These are phyloP conservation scores for Myiopsitta monachus DNA, from an alignment of 2,113 vertebrate genomes.

Conservation along the genomic window DNA sequence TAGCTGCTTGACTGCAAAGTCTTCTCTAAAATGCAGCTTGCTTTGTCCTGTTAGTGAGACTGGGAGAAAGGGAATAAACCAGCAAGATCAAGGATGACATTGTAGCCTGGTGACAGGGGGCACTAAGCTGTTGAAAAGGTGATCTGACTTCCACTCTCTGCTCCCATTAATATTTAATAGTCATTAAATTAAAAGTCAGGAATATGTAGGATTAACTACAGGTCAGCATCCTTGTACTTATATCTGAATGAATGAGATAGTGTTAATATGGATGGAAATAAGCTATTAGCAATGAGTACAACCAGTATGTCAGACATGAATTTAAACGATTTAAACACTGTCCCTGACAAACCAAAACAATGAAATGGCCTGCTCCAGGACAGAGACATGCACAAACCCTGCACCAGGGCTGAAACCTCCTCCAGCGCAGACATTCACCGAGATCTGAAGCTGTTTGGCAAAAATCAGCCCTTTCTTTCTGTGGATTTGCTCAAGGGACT, in stretches of 20 bases:
- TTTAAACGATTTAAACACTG: background rate
- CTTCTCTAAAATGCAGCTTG: background rate
- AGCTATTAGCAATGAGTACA: background rate
- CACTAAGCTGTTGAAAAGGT: constrained; percentile 55
- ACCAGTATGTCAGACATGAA: background rate
- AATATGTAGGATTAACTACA: constrained; percentile 51
- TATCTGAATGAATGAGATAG: constrained; percentile 23
- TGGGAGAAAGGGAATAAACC: constrained; percentile 20
- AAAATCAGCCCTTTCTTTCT: background rate
- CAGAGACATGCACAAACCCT: background rate
- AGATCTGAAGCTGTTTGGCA: background rate
- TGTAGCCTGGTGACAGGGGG: constrained; percentile 27
- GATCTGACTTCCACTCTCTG: constrained; percentile 37
- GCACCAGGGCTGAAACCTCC: background rate
- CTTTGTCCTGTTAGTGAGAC: constrained; percentile 17
- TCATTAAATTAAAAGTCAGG: constrained; percentile 54
- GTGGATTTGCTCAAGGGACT: background rate
- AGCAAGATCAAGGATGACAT: constrained; percentile 51
- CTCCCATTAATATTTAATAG: constrained; percentile 63
- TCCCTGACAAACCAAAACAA: background rate
- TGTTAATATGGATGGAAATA: constrained; percentile 7
- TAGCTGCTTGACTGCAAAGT: background rate
- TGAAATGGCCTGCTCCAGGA: background rate
- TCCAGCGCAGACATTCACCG: background rate
- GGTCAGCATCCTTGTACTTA: constrained; percentile 40